Evolutionary conservation across 2,113 vertebrate genomes (phyloP), one percentile per base, ranked within the genome.

Genomic region (Myotis lucifugus): DNA sequence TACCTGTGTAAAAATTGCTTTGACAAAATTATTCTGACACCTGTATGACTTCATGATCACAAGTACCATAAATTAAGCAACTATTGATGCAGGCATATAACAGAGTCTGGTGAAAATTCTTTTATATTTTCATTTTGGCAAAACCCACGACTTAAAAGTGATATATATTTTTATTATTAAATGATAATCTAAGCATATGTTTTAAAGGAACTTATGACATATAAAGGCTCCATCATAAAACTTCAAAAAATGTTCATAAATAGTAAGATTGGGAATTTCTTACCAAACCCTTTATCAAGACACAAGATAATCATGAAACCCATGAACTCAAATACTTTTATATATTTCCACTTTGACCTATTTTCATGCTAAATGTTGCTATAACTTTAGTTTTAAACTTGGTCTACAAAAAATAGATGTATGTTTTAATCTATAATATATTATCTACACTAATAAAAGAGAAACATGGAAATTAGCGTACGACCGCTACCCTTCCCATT

Each of bases 201-300:
- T 98, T 95, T 85, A 96, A 96, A 97, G 88, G 85, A 92, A 91
- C 91, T 97, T 93, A 48, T 94, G 78, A 96, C 73, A 19, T 84
- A 73, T 0, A 12, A 78, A 91, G 84, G 86, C 11, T 96, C 54
- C 18, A 97, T 14, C 18, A 79, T 29, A 91, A 0, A 0, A 54
- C 92, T 40, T 25, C 90, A 72, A 81, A 90, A 94, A 9, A 40
- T 90, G 59, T 32, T n/a, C 54, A 23, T 21, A 76, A 23, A 42
- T 83, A 29, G 40, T 84, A 50, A 61, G 85, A 76, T 90, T 94
- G 82, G 90, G 85, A 95, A 89, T 82, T 92, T 27, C 42, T 90
- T 95, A 61, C 37, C 74, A 96, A 92, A 37, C 9, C 5, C 69
- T n/a, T 90, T 90, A 11, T 85, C 40, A 86, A 89, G 94, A 96